Evolutionary conservation across 2,113 vertebrate species (phyloP), one percentile per base, ranked within the genome.

Genomic region (Phylloscopus trochilus): DNA sequence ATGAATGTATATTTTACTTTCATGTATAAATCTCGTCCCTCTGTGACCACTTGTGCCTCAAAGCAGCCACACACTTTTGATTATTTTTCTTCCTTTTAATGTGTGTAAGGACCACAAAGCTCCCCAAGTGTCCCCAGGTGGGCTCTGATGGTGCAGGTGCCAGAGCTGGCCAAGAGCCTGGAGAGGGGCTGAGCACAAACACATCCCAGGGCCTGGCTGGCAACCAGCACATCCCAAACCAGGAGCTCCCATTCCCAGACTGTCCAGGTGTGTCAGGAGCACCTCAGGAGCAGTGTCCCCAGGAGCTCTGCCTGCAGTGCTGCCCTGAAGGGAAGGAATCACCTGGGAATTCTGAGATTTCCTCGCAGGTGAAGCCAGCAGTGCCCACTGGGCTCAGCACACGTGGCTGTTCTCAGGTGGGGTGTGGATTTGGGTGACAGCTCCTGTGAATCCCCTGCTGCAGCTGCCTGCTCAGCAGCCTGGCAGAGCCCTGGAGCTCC

Each of bases 221-320:
- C 17, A 47, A 13, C 35, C 70, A 19, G 3, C 7, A 37, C 27
- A 35, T 19, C 33, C 30, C 4, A 24, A 6, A 18, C 1, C 37
- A 5, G 0, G 1, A 35, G 33, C 2, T 1, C 2, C 19, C 31
- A 1, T 2, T 18, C 39, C 68, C 33, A 37, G 33, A 0, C 6
- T 1, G 0, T 10, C 23, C 41, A 20, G 17, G 7, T 2, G 12
- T 30, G 23, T 1, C 27, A 21, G 19, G 28, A 13, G 20, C 18
- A 14, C 35, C 59, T 41, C 31, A 33, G 66, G 47, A 75, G 8
- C 66, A 13, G 41, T 31, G 0, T 51, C 31, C n/a, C 30, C 10
- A 26, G 18, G 44, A 46, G 44, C 46, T 47, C 28, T 30, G 46
- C 44, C 22, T 52, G 51, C 27, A 41, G 33, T 9, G 22, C 27